A percentile compares a stretch with the other conserved stretches of the same genome.
phyloP scores from a whole-genome alignment of 2,888 invertebrate species.

The Bedellia somnulentella region DNA sequence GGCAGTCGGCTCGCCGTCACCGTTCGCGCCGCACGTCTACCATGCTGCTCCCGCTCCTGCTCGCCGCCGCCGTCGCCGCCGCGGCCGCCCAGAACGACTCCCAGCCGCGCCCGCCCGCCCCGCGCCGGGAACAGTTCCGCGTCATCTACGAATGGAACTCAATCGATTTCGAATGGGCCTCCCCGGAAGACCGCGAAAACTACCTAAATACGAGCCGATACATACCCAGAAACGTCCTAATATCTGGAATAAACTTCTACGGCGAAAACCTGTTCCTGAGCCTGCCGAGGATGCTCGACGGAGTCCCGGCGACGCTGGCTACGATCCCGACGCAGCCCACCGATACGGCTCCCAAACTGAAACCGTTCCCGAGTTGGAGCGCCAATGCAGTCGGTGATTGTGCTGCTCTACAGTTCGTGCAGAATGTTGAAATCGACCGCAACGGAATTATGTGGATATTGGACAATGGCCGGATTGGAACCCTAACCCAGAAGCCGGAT shows the following conservation, averaged over 20 bases:
- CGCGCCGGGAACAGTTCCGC: constrained; percentile 60
- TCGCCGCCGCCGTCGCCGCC: constrained; percentile 34
- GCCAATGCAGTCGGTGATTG: constrained; percentile 70
- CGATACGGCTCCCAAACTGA: constrained; percentile 60
- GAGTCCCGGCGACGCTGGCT: constrained; percentile 71
- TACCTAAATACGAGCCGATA: constrained; percentile 62
- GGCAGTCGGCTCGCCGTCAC: constrained; percentile 37
- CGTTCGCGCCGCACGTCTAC: constrained; percentile 17
- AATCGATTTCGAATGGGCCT: constrained; percentile 70
- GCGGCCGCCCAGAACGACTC: constrained; percentile 36
- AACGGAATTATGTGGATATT: constrained; percentile 70
- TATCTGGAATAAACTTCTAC: constrained; percentile 70
- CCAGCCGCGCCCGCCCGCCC: constrained; percentile 24
- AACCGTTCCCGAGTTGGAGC: constrained; percentile 73
- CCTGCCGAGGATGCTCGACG: constrained; percentile 68
- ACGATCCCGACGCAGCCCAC: constrained; percentile 52
- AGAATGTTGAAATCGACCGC: constrained; percentile 73
- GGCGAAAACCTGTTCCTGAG: constrained; percentile 68
- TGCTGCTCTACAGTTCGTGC: constrained; percentile 71
- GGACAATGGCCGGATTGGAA: constrained; percentile 68
- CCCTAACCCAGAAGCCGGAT: constrained; percentile 54
- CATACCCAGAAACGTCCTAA: constrained; percentile 67
- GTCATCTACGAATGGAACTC: constrained; percentile 75
- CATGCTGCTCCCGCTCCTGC: constrained; percentile 27
- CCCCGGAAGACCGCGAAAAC: constrained; percentile 50